Percentiles rank a stretch among this genome's conserved stretches.
Evolutionary conservation across 2,113 vertebrate species (phyloP).

Genomic region (Cnemophilus loriae): DNA sequence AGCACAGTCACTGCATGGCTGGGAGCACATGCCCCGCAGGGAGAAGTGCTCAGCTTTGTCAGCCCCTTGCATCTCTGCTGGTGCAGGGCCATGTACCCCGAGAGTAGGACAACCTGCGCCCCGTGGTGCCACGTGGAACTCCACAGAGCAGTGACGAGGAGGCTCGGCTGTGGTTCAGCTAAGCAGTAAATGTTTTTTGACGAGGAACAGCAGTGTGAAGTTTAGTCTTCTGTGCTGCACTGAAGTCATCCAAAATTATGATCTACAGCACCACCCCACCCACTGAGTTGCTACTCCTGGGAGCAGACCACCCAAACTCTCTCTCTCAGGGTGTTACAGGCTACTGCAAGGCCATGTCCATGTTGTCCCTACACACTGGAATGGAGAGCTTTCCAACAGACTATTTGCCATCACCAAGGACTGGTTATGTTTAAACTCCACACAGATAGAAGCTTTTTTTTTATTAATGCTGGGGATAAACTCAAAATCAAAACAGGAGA

Average conservation of each 20-base stretch:
- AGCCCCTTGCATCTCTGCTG: not conserved
- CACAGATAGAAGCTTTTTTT: not conserved
- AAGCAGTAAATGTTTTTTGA: constrained; percentile 34
- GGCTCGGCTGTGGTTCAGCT: not conserved
- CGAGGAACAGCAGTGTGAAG: constrained; percentile 31
- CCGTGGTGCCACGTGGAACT: not conserved
- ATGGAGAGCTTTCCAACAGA: not conserved
- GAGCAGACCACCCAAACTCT: constrained; percentile 23
- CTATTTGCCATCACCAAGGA: not conserved
- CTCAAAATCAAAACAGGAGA: not conserved
- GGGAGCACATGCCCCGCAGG: fast-evolving
- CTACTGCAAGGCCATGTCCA: not conserved
- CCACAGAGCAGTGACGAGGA: not conserved
- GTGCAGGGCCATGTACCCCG: fast-evolving
- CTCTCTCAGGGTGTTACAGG: not conserved
- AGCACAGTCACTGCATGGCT: fast-evolving
- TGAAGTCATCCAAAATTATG: constrained; percentile 22
- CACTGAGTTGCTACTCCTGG: not conserved
- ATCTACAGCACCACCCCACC: not conserved
- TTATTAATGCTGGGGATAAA: not conserved
- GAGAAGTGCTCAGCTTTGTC: not conserved
- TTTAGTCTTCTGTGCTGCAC: not conserved
- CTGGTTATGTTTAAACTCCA: not conserved
- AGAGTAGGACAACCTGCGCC: not conserved
- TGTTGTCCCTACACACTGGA: fast-evolving